Base-by-base conservation (phyloP, 1,140 invertebrate genomes). In the Hyposmocoma kahamanoa region DNA sequence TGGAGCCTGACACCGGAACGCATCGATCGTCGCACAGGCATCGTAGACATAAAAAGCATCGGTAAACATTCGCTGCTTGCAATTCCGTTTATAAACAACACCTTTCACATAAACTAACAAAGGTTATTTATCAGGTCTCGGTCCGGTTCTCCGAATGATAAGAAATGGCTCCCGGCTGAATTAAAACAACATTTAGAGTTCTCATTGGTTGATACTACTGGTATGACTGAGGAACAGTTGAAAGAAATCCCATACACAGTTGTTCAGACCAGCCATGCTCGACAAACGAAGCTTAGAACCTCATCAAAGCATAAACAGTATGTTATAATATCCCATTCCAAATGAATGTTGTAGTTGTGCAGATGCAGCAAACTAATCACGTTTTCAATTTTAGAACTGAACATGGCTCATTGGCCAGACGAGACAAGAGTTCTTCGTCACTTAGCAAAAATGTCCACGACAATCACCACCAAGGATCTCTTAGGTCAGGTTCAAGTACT, bases 201-300 rank as follows among this genome's bases (percentile, higher is more conserved):
- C 85, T 91, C 94, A 67, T 87, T 98, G 61, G 91, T 98, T 41
- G 96, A 97, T 58, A 96, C 95, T 0, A 90, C 91, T 15, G 95
- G 94, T 26, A 94, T 98, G 92, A 93, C 92, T 38, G 94, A 96
- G 62, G 93, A 94, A 53, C 95, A 97, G 72, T 88, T 97, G 2
- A 90, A 92, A 59, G 95, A 98, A 79, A 98, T 98, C 59, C 94
- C 96, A 2, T 98, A 97, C 77, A 96, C 95, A 1, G 94, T 96
- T 45, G 95, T 98, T 1, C 90, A 94, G 79, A 91, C 90, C 9
- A 91, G 88, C 56, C 87, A 89, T 42, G 88, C 88, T 0, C 82
- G 88, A 43, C 88, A 89, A 52, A 79, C 88, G 34, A 89, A 89
- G 56, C 77, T 90, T 2, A 81, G 88, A 47, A 87, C 85, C 4